A percentile compares a stretch with the other conserved stretches of the same genome.
These are phyloP conservation scores for Podarcis cretensis DNA, from an alignment of 2,113 vertebrate species.

Conservation along the genomic window DNA sequence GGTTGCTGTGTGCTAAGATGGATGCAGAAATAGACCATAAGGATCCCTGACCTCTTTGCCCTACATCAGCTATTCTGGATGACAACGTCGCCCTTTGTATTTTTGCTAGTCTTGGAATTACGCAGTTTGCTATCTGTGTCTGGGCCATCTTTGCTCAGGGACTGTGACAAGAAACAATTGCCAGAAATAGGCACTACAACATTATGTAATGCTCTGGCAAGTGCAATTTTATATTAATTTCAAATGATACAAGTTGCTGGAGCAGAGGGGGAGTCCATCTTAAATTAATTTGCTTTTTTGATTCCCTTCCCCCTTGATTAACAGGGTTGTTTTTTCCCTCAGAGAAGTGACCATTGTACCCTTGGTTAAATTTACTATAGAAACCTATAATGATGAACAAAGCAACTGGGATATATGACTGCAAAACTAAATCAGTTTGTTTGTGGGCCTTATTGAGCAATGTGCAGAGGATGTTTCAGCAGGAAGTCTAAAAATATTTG, in stretches of 20 bases:
- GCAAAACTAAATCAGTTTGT: slow-evolving; percentile 49
- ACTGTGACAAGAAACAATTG: background rate
- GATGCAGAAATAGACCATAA: background rate
- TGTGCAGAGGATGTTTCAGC: slow-evolving; percentile 48
- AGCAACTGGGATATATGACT: slow-evolving; percentile 11
- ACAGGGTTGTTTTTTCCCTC: slow-evolving; percentile 6
- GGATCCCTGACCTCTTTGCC: slow-evolving; percentile 10
- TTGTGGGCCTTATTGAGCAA: slow-evolving; percentile 57
- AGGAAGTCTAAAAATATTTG: slow-evolving; percentile 74
- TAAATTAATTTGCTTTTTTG: background rate
- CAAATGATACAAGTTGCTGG: background rate
- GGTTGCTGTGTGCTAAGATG: background rate
- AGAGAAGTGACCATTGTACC: background rate
- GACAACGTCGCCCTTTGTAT: slow-evolving; percentile 22
- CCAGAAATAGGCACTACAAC: slow-evolving; percentile 12
- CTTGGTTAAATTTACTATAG: slow-evolving; percentile 36
- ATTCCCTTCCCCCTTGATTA: background rate
- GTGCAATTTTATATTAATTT: background rate
- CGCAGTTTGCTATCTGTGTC: slow-evolving; percentile 29
- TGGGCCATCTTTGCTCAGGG: slow-evolving; percentile 30
- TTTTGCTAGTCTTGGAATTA: slow-evolving; percentile 28
- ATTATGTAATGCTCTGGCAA: slow-evolving; percentile 16
- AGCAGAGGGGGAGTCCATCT: background rate
- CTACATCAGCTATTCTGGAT: background rate
- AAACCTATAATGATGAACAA: slow-evolving; percentile 47